Conservation (phyloP, 2,797 vertebrate genomes). For the Gadopsis bispinosus region DNA sequence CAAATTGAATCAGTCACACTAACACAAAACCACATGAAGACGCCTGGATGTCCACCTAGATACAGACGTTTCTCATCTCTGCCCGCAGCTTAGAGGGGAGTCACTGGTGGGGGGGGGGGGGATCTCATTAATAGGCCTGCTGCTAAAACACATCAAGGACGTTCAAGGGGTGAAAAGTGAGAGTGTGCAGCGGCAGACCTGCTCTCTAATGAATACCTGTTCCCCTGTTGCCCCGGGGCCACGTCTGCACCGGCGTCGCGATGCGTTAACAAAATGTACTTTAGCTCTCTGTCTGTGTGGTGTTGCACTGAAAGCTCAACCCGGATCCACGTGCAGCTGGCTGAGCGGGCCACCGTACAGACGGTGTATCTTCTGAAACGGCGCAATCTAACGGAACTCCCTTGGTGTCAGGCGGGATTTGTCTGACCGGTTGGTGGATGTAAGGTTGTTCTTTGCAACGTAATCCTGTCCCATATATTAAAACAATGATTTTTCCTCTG, state of each 20-base stretch:
- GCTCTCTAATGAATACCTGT: slow-evolving; percentile 63
- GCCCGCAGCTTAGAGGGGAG: slow-evolving; percentile 4
- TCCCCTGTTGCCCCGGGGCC: slow-evolving; percentile 39
- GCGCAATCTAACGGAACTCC: slow-evolving; percentile 15
- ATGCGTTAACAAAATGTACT: slow-evolving; percentile 48
- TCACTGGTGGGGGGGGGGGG: not conserved
- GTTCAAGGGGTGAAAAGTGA: slow-evolving; percentile 24
- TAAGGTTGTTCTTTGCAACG: not conserved
- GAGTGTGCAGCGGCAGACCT: slow-evolving; percentile 15
- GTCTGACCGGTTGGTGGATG: not conserved
- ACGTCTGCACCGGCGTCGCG: slow-evolving; percentile 35
- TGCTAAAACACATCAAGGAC: slow-evolving; percentile 24
- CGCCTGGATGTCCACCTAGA: slow-evolving; percentile 37
- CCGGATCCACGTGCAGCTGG: slow-evolving; percentile 49
- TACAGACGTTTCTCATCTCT: slow-evolving; percentile 46
- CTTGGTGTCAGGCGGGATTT: slow-evolving; percentile 16
- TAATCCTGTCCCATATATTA: slow-evolving; percentile 8
- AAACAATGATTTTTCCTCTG: not conserved
- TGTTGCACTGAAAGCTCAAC: slow-evolving; percentile 40
- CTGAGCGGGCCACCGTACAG: slow-evolving; percentile 13
- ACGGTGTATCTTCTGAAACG: not conserved
- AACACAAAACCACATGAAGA: slow-evolving; percentile 40
- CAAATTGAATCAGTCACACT: slow-evolving; percentile 56
- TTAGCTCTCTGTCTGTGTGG: slow-evolving; percentile 45
- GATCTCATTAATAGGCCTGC: slow-evolving; percentile 8